A percentile compares a stretch with the other conserved stretches of the same genome.
Conservation (phyloP, 2,888 invertebrate genomes). For the Phanerotoma sp. region DNA sequence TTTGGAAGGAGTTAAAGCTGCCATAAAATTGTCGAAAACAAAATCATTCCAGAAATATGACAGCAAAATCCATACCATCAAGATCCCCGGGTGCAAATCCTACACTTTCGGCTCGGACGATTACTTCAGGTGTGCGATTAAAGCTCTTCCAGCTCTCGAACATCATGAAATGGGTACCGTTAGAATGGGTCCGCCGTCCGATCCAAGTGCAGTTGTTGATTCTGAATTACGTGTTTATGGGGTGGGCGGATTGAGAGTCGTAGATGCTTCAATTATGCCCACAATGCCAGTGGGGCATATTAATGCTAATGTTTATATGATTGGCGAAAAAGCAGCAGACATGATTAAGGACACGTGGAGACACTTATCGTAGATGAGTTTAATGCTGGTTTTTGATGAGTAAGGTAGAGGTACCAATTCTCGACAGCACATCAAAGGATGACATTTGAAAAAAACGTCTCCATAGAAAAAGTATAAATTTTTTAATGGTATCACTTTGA, state of each 20-base stretch:
- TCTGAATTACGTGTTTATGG: constrained; percentile 61
- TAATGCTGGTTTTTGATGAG: too few species aligned
- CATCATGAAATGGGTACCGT: constrained; percentile 66
- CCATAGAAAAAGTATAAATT: too few species aligned
- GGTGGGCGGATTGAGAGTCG: constrained; percentile 59
- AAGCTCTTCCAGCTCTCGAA: constrained; percentile 66
- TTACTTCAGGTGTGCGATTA: constrained; percentile 69
- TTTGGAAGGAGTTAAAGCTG: constrained; percentile 61
- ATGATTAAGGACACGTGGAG: constrained; percentile 60
- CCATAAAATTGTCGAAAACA: constrained; percentile 59
- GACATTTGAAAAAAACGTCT: too few species aligned
- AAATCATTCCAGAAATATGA: constrained; percentile 59
- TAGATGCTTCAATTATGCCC: constrained; percentile 65
- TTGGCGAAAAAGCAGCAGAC: constrained; percentile 64
- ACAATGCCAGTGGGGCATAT: constrained; percentile 63
- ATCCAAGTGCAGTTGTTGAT: constrained; percentile 63
- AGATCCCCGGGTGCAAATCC: constrained; percentile 62
- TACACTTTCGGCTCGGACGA: constrained; percentile 61
- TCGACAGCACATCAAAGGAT: too few species aligned
- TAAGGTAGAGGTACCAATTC: too few species aligned
- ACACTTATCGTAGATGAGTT: too few species aligned
- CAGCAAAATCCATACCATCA: constrained; percentile 52
- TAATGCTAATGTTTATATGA: constrained; percentile 64
- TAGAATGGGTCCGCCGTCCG: constrained; percentile 61
- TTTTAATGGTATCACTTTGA: too few species aligned